These are phyloP conservation scores for Subacronicta megacephala DNA, from an alignment of 2,888 invertebrate genomes.

Conservation along the genomic window DNA sequence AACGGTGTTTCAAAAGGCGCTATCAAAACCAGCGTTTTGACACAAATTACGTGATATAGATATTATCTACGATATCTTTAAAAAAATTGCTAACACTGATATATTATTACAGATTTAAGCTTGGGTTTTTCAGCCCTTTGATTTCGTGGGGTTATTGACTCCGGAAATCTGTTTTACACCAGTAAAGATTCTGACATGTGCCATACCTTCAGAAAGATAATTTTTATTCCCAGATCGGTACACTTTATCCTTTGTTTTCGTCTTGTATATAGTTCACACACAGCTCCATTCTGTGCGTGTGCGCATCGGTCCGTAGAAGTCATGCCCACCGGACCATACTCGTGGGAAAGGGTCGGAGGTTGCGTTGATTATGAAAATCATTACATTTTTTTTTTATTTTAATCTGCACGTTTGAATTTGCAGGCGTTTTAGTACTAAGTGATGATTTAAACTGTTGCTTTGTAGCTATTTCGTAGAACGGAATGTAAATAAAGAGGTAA, in stretches of 20 bases:
- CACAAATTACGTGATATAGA: no score
- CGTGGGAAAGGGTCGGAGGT: conserved; percentile 77
- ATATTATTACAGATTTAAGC: no score
- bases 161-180: no score
- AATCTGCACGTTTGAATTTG: conserved; percentile 32
- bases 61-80: no score
- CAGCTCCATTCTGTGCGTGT: conserved; percentile 62
- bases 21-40: no score
- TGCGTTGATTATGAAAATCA: conserved; percentile 60
- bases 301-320: conserved; percentile 75
- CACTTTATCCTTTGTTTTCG: conserved; percentile 39
- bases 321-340: conserved; percentile 73
- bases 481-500: no score
- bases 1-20: no score
- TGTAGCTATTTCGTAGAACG: no score
- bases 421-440: conserved; percentile 8
- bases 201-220: not conserved
- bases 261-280: conserved; percentile 66
- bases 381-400: conserved; percentile 36
- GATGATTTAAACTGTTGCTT: not conserved
- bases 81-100: no score
- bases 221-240: conserved; percentile 41
- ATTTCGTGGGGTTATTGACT: no score
- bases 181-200: not conserved
- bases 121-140: no score